A percentile compares a stretch with the other conserved stretches of the same genome.
phyloP scores from a whole-genome alignment of 2,888 invertebrate genomes.

The Idaea biselata region DNA sequence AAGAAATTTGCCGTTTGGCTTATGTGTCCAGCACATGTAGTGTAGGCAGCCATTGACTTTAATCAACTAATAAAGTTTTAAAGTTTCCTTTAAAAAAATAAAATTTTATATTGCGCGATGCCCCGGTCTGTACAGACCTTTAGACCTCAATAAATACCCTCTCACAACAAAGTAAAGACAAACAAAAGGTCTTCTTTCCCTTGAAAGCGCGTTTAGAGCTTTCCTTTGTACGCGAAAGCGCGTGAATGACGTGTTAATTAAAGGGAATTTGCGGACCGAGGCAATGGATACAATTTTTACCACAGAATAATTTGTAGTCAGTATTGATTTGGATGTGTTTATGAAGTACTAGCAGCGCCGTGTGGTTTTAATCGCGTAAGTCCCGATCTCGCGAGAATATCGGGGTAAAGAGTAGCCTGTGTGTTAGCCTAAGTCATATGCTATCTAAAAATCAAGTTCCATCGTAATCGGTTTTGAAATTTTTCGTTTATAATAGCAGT shows the following conservation, averaged over 20 bases:
- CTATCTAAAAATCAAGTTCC: too few relatives aligned
- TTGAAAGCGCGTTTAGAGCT: slow-evolving; percentile 50
- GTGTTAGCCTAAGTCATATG: too few relatives aligned
- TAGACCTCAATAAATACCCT: slow-evolving; percentile 10
- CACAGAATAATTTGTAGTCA: background rate
- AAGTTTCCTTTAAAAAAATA: background rate
- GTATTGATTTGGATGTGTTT: background rate
- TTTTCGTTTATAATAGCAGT: too few relatives aligned
- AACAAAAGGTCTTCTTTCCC: slow-evolving; percentile 59
- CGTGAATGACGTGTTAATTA: slow-evolving; percentile 67
- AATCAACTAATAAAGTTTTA: too few relatives aligned
- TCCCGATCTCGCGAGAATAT: too few relatives aligned
- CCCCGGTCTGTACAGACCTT: background rate
- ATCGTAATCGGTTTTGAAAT: background rate
- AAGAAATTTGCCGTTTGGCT: too few relatives aligned
- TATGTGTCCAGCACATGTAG: too few relatives aligned
- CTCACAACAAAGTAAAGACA: slow-evolving; percentile 52
- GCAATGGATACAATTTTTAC: slow-evolving; percentile 39
- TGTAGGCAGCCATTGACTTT: too few relatives aligned
- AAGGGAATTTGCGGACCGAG: slow-evolving; percentile 44
- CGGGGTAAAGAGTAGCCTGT: too few relatives aligned
- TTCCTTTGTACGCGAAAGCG: slow-evolving; percentile 59
- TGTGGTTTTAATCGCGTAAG: too few relatives aligned
- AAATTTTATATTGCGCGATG: background rate
- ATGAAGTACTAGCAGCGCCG: background rate